Evolutionary conservation across 37 sponge, comb jelly and placozoan species (phyloP), one percentile per base, ranked within the genome.

Genomic region (Crambe crambe): DNA sequence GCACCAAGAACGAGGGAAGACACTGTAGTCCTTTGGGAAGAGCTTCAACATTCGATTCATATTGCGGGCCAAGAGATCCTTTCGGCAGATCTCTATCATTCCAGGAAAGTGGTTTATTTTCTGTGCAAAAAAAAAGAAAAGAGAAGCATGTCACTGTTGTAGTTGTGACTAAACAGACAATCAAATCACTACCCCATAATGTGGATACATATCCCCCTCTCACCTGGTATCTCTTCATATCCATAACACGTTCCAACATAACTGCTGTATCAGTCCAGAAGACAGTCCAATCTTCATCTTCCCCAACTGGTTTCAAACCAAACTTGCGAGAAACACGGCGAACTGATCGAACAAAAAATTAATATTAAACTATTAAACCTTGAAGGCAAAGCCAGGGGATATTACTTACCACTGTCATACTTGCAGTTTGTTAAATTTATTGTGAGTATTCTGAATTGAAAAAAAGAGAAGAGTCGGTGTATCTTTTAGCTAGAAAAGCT

Each of bases 71-170:
- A 99, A 75, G 43, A 89, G 58, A 56, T 99, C 99, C 64, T 99
- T 99, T 18, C 99, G 78, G 73, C 99, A 99, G 23, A 99, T 99
- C 72, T 99, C 99, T 41, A 63, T 83, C 97, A 99, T 99, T 18
- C 99, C 99, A 35, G 97, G 99, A 58, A 99, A 99, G 68, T 99
- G 99, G 73, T 99, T 99, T 82, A 99, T 88, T 89, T 94, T 99
- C 99, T 97, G 81, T 64, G 72, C 35, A 3, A 9, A 8, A 31
- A 71, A 32, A 73, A 57, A 35, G 3, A n/a, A n/a, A n/a, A n/a
- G n/a, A n/a, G n/a, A n/a, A n/a, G n/a, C n/a, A n/a, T n/a, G n/a
- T n/a, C n/a, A n/a, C n/a, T n/a, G n/a, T n/a, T n/a, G n/a, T n/a
- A n/a, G 56, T 18, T 30, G 63, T 30, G 26, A 22, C 6, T 62